A percentile compares a stretch with the other conserved stretches of the same genome.
These are phyloP conservation scores for Tachypleus tridentatus DNA, from an alignment of 1,140 invertebrate genomes.

Conservation along the genomic window DNA sequence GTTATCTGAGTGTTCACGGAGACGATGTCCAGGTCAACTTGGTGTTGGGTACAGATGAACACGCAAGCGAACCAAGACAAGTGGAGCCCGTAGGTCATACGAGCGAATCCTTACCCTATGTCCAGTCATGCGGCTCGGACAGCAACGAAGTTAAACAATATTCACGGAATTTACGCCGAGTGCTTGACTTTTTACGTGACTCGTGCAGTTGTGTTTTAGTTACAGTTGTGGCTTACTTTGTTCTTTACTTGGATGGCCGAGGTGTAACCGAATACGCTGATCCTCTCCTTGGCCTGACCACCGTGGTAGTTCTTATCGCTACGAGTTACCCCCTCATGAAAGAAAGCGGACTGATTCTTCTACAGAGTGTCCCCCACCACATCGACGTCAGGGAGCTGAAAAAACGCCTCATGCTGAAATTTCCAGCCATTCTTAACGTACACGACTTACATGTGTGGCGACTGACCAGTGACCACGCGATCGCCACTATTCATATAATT, in stretches of 20 bases:
- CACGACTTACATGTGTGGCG: slow-evolving; percentile 94
- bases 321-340: slow-evolving; percentile 64
- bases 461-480: slow-evolving; percentile 78
- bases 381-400: slow-evolving; percentile 79
- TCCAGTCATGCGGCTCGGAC: background rate
- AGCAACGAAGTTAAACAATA: background rate
- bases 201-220: slow-evolving; percentile 65
- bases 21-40: slow-evolving; percentile 17
- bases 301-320: slow-evolving; percentile 45
- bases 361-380: slow-evolving; percentile 66
- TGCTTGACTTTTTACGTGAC: slow-evolving; percentile 48
- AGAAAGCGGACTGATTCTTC: slow-evolving; percentile 58
- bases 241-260: slow-evolving; percentile 37
- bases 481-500: slow-evolving; percentile 84
- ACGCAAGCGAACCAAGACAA: background rate
- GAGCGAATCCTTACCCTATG: background rate
- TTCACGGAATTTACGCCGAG: background rate
- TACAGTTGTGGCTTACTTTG: slow-evolving; percentile 70
- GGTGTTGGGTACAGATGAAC: background rate
- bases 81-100: background rate
- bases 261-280: slow-evolving; percentile 16
- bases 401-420: slow-evolving; percentile 54
- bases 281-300: slow-evolving; percentile 25
- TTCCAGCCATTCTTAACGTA: slow-evolving; percentile 74
- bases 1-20: slow-evolving; percentile 32